Evolutionary conservation across 2,797 vertebrate species (phyloP), one percentile per base, ranked within the genome.

Genomic region (Dryobates pubescens): DNA sequence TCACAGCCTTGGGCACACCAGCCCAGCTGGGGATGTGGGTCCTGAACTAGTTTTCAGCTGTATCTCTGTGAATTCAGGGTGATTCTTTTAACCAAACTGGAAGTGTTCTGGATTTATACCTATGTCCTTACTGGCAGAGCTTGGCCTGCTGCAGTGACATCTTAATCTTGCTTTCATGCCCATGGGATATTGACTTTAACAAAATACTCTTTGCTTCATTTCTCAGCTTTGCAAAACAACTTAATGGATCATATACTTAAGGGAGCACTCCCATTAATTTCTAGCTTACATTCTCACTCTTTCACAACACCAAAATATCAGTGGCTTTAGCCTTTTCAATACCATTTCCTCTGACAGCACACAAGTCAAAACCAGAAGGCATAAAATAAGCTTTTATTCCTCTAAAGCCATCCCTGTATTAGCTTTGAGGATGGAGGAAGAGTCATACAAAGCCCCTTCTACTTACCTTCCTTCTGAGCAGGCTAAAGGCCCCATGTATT

Each of bases 301-400:
- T 77, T 81, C 24, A 62, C 49, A 54, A 30, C 27, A 70, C n/a
- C 34, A 79, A 92, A 94, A 86, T 88, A 49, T 89, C 92, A 93
- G 61, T 59, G 49, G 54, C 68, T 86, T 93, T 47, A 92, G 77
- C 61, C 49, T 90, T 95, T 94, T 86, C 89, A 82, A 41, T 67
- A 59, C 19, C 23, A 34, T 59, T 88, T 91, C 54, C 45, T 81
- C 63, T 1, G 15, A 81, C 84, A 83, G n/a, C 27, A 81, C 3
- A 4, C 34, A 34, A 54, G 13, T 22, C 8, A 80, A 82, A 70
- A 64, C 76, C 67, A 65, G 8, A 75, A 72, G 24, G 4, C 2
- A 49, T 61, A 88, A 80, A 32, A 26, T 0, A 7, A 9, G 26
- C 38, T 83, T 84, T 88, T 67, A 57, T 87, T 88, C 81, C 73